phyloP scores from a whole-genome alignment of 1,140 invertebrate species.

The Ostrea edulis region DNA sequence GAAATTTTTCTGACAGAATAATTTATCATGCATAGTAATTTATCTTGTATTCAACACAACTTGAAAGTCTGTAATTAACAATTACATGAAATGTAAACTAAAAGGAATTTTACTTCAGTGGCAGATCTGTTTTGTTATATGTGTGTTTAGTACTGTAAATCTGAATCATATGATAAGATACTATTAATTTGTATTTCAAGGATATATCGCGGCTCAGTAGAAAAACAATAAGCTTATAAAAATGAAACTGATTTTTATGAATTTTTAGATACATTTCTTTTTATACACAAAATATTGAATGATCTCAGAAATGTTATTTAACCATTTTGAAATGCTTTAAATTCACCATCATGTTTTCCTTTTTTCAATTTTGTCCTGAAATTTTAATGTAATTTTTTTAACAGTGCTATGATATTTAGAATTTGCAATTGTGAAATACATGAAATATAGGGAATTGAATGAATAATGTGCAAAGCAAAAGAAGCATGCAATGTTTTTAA shows the following conservation, averaged over 20 bases:
- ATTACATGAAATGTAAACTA: background rate
- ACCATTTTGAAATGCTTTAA: slow-evolving; percentile 11
- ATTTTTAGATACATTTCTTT: slow-evolving; percentile 4
- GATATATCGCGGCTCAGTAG: too few relatives aligned
- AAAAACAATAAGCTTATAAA: too few relatives aligned
- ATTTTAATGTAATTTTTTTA: background rate
- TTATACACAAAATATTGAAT: background rate
- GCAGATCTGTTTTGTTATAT: background rate
- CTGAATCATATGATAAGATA: background rate
- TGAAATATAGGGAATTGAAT: background rate
- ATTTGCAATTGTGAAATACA: background rate
- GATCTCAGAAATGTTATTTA: background rate
- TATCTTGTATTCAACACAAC: background rate
- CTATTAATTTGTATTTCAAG: too few relatives aligned
- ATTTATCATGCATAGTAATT: background rate
- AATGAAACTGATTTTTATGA: background rate
- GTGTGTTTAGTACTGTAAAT: background rate
- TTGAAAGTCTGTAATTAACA: background rate
- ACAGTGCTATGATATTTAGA: slow-evolving; percentile 5
- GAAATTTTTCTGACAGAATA: background rate
- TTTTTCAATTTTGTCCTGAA: background rate
- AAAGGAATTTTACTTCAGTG: background rate
- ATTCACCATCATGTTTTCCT: background rate
- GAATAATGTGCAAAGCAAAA: background rate
- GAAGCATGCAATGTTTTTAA: background rate